Evolutionary conservation across 2,888 invertebrate species (phyloP).

Genomic region (Lochmaea capreae): DNA sequence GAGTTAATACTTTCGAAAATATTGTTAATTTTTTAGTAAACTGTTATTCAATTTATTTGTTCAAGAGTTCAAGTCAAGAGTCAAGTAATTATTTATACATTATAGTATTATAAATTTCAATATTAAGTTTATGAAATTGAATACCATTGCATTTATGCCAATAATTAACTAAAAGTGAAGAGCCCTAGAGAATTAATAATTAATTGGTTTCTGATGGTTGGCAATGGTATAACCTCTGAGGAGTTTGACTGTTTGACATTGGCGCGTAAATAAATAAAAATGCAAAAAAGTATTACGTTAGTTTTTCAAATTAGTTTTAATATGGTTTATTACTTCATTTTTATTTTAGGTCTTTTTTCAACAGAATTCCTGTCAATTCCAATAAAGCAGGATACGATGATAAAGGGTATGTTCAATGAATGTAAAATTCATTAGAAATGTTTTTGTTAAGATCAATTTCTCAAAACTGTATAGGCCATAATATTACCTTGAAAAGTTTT

Average conservation of each 20-base stretch:
- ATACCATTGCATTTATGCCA: not conserved
- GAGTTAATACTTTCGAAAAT: not conserved
- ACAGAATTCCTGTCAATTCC: slow-evolving; percentile 34
- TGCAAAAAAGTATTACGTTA: slow-evolving; percentile 54
- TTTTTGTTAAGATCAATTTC: slow-evolving; percentile 22
- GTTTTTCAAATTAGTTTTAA: slow-evolving; percentile 40
- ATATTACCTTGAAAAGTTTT: slow-evolving; percentile 10
- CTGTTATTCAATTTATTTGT: no score
- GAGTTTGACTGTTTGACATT: not conserved
- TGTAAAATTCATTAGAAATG: slow-evolving; percentile 21
- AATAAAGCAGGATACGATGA: slow-evolving; percentile 29
- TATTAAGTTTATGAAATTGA: no score
- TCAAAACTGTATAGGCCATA: slow-evolving; percentile 21
- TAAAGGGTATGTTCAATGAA: slow-evolving; percentile 43
- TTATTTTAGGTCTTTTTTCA: slow-evolving; percentile 43
- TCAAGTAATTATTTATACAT: no score
- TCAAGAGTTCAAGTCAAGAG: no score
- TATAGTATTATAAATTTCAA: no score
- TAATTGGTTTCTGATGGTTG: not conserved
- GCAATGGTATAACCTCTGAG: not conserved
- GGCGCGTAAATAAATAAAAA: slow-evolving; percentile 26
- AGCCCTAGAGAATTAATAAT: not conserved
- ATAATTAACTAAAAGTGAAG: not conserved
- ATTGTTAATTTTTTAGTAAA: no score
- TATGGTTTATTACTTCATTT: slow-evolving; percentile 34